Conservation (phyloP, 2,888 invertebrate genomes). For the Congeria kusceri region DNA sequence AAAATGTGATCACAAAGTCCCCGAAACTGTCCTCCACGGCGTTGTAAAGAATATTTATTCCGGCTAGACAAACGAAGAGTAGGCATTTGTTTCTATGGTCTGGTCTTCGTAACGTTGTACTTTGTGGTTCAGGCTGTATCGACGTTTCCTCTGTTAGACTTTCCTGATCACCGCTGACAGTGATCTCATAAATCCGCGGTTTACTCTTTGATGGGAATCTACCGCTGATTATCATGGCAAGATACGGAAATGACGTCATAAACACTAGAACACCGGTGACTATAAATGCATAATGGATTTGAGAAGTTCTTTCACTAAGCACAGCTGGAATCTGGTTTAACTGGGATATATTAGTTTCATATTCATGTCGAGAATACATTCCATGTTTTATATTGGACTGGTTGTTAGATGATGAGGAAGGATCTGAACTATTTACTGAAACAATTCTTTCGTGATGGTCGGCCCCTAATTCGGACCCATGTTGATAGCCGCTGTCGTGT, state of each 20-base stretch:
- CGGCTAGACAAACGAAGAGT: constrained; percentile 22
- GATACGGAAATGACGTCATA: constrained; percentile 27
- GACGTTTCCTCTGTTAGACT: neutral
- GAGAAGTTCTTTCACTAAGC: neutral
- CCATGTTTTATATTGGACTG: no score
- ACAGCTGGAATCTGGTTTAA: neutral
- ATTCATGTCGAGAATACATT: neutral
- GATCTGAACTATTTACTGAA: no score
- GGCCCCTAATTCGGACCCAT: neutral
- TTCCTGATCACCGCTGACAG: neutral
- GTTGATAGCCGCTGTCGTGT: neutral
- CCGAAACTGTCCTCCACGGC: constrained; percentile 46
- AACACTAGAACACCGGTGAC: constrained; percentile 25
- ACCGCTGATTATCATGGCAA: constrained; percentile 37
- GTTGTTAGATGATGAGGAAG: no score
- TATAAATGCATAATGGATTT: constrained; percentile 49
- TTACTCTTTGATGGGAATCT: constrained; percentile 9
- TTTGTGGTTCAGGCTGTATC: neutral
- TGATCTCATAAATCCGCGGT: neutral
- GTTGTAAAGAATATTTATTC: constrained; percentile 42
- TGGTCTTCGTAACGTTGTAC: neutral
- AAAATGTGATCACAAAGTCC: constrained; percentile 45
- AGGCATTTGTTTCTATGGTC: constrained; percentile 12
- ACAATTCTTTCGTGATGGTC: no score
- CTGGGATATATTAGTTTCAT: neutral